Evolutionary conservation across 2,888 invertebrate species (phyloP).

Genomic region (Clitarchus hookeri): DNA sequence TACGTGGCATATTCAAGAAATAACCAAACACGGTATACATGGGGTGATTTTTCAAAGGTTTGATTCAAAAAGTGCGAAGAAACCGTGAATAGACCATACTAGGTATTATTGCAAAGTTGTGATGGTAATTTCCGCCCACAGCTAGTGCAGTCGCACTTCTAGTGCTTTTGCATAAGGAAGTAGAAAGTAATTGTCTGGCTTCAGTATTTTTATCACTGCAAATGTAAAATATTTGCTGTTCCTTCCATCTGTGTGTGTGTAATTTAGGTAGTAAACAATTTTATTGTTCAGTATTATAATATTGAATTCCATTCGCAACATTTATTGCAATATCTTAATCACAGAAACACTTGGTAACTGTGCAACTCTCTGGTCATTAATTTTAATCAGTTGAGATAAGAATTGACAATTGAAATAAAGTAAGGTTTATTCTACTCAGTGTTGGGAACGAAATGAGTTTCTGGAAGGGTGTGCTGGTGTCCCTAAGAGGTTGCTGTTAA

Average conservation of each 20-base stretch:
- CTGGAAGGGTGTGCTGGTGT: no score
- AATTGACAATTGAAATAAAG: no score
- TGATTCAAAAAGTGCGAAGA: no score
- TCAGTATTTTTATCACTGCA: neutral
- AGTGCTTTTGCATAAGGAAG: neutral
- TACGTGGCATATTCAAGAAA: no score
- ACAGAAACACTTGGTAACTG: neutral
- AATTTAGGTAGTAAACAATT: neutral
- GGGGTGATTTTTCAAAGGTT: no score
- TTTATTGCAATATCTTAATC: neutral
- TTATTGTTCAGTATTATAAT: neutral
- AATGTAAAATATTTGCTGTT: neutral
- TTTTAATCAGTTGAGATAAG: no score
- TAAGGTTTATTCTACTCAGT: no score
- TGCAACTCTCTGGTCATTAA: no score
- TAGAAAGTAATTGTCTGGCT: neutral
- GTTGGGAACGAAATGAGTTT: no score
- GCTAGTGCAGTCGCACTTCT: neutral
- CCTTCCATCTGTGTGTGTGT: neutral
- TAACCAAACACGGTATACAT: no score
- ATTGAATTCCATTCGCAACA: neutral
- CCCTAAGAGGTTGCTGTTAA: no score
- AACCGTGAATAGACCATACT: no score
- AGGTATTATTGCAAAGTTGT: neutral
- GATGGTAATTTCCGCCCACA: constrained; percentile 5